Conservation (phyloP, 2,888 invertebrate species). For the Lingula anatina region DNA sequence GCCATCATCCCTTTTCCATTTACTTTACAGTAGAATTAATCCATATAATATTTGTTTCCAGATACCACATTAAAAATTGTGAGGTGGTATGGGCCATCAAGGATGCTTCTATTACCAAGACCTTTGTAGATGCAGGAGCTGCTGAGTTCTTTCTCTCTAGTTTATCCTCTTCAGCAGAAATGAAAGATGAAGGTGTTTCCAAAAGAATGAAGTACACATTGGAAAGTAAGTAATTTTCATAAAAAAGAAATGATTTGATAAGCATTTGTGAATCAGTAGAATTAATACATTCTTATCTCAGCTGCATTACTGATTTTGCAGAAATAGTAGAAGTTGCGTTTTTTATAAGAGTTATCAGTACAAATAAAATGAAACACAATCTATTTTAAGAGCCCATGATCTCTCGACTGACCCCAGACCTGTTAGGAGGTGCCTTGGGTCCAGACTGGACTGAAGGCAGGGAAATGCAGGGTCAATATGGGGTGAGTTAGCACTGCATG, state of each 20-base stretch:
- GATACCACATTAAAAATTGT: slow-evolving; percentile 75
- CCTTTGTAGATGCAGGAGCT: slow-evolving; percentile 93
- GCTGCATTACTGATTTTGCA: too few species aligned
- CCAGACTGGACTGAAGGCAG: slow-evolving; percentile 80
- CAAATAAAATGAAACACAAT: too few species aligned
- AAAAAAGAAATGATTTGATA: too few species aligned
- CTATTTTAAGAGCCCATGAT: too few species aligned
- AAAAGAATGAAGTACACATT: slow-evolving; percentile 44
- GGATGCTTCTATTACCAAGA: slow-evolving; percentile 85
- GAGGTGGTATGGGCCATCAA: slow-evolving; percentile 91
- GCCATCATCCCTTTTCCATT: too few species aligned
- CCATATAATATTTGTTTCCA: too few species aligned
- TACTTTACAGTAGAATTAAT: too few species aligned
- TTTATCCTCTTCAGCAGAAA: slow-evolving; percentile 20
- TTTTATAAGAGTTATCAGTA: too few species aligned
- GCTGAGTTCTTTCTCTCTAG: slow-evolving; percentile 78
- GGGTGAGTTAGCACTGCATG: slow-evolving; percentile 15
- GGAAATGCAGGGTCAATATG: slow-evolving; percentile 21
- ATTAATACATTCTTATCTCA: too few species aligned
- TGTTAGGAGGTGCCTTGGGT: slow-evolving; percentile 81
- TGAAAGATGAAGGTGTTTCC: slow-evolving; percentile 14
- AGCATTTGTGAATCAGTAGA: too few species aligned
- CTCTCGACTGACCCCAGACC: too few species aligned
- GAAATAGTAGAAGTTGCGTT: too few species aligned
- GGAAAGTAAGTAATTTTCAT: slow-evolving; percentile 11